Percentiles rank a stretch among this genome's conserved stretches.
These are phyloP conservation scores for Archilochus colubris DNA, from an alignment of 2,113 vertebrate species.

Conservation along the genomic window DNA sequence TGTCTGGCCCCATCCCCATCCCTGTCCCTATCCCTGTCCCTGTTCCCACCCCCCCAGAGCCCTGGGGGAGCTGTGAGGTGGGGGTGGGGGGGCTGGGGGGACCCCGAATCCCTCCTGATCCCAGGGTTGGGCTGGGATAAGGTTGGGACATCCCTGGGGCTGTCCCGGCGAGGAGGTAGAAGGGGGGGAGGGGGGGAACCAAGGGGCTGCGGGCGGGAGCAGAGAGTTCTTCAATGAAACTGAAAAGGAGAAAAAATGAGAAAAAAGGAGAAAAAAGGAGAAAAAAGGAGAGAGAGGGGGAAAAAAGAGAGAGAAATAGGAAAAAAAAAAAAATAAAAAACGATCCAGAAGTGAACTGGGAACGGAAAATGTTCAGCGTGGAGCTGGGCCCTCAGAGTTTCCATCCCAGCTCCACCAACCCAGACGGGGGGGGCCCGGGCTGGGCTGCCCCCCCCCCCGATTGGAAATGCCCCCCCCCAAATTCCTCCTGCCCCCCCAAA, in stretches of 20 bases:
- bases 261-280: accelerated
- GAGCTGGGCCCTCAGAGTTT: slow-evolving; percentile 44
- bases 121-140: accelerated
- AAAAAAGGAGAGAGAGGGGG: background rate
- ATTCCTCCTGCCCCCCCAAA: background rate
- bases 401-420: background rate
- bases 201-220: accelerated
- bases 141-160: background rate
- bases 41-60: background rate
- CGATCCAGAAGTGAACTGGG: background rate
- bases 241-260: background rate
- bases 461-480: background rate
- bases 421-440: background rate
- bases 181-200: background rate
- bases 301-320: no score
- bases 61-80: no score
- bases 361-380: slow-evolving; percentile 32
- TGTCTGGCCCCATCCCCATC: no score
- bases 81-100: no score
- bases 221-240: background rate
- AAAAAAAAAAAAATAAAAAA: background rate
- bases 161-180: no score
- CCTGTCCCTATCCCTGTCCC: background rate
- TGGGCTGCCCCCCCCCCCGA: background rate
- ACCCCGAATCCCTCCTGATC: accelerated